Evolutionary conservation across 2,113 vertebrate species (phyloP), one percentile per base, ranked within the genome.

Genomic region (Rhinopomastus cyanomelas): DNA sequence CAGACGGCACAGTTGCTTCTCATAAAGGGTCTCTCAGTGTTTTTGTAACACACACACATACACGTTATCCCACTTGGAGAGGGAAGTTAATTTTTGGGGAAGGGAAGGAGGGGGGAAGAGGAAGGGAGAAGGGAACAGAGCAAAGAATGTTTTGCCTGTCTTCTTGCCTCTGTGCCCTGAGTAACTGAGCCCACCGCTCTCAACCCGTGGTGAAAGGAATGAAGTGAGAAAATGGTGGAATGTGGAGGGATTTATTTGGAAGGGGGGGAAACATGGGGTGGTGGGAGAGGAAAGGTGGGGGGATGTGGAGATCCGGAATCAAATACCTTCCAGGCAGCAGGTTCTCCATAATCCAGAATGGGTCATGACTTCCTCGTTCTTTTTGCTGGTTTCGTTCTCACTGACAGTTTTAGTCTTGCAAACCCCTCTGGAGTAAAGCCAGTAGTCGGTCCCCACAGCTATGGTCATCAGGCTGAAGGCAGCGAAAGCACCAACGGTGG

Each of bases 391-490:
- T 98, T 99, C 99, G 89, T 99, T 99, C 96, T 99, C 99, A 85
- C 98, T 99, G 97, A 98, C 98, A 97, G 97, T 98, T 98, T 99
- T 99, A 96, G 98, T 98, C 97, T 99, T 99, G 98, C 99, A 99
- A 97, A 99, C 98, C 97, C 99, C 99, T 94, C 98, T 98, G 61
- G 99, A 99, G 97, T 99, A 99, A 95, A 99, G 98, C 99, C 99
- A 99, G 97, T 99, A 99, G 98, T 99, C 99, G 94, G 99, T 99
- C 88, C 99, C 99, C 97, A 99, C 99, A 95, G 98, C 98, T 96
- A 99, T 99, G 98, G 99, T 99, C 99, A 99, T 99, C 96, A 99
- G 98, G 97, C 98, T 99, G 98, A 99, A 99, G 98, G 99, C 99
- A 95, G 99, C 98, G 96, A 99, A 99, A 97, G 99, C 98, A 98